phyloP scores from a whole-genome alignment of 2,888 invertebrate genomes.

The Muscina levida region DNA sequence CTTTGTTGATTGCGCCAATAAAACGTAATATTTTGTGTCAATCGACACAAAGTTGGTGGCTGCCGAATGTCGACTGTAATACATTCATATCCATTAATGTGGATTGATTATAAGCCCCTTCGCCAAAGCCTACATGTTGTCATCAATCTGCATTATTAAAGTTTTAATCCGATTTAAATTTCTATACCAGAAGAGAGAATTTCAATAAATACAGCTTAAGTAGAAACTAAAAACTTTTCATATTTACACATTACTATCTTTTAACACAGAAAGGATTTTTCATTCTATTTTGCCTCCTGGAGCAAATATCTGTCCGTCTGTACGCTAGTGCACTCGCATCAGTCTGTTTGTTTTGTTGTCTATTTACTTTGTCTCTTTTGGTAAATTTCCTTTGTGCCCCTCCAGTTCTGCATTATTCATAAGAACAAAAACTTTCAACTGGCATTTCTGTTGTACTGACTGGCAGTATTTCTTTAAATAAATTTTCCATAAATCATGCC shows the following conservation, averaged over 20 bases:
- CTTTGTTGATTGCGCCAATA: too few species aligned
- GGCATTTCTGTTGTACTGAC: conserved; percentile 55
- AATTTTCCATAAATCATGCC: conserved; percentile 65
- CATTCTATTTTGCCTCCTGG: conserved; percentile 12
- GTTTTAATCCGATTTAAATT: conserved; percentile 30
- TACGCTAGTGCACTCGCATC: conserved; percentile 24
- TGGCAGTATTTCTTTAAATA: conserved; percentile 62
- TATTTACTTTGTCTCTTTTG: background rate
- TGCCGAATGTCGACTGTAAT: too few species aligned
- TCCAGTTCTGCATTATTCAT: too few species aligned
- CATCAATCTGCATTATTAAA: background rate
- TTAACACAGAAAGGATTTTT: conserved; percentile 57
- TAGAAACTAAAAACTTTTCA: conserved; percentile 2
- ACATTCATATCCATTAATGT: too few species aligned
- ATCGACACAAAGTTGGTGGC: too few species aligned
- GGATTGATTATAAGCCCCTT: too few species aligned
- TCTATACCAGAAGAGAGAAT: conserved; percentile 33
- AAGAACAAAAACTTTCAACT: conserved; percentile 46
- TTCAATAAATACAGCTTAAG: conserved; percentile 58
- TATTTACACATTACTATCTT: conserved; percentile 48
- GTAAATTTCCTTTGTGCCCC: conserved; percentile 36
- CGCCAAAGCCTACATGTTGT: background rate
- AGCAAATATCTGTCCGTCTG: background rate
- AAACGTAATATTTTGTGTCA: too few species aligned
- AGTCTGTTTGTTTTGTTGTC: conserved; percentile 18